Conservation (phyloP, 2,888 invertebrate genomes). For the Lobophora halterata region DNA sequence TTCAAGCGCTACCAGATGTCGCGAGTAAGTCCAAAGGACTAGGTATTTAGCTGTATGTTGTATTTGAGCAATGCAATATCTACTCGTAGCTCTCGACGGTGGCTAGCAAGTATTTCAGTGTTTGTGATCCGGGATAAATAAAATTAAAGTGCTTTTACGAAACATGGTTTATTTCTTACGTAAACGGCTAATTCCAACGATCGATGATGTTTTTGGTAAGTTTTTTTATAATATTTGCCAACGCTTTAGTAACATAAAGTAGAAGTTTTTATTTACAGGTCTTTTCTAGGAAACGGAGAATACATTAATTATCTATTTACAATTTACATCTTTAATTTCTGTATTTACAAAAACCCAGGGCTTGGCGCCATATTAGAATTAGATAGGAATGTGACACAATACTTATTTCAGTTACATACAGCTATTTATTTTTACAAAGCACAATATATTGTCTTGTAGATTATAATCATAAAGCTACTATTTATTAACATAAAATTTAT, state of each 20-base stretch:
- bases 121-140: conserved; percentile 21
- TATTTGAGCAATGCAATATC: conserved; percentile 5
- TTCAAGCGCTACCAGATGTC: neutral
- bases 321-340: too few relatives aligned
- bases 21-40: conserved; percentile 1
- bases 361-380: too few relatives aligned
- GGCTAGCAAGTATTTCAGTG: conserved; percentile 3
- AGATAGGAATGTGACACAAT: too few relatives aligned
- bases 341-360: too few relatives aligned
- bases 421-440: conserved; percentile 57
- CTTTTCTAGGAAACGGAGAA: conserved; percentile 9
- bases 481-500: too few relatives aligned
- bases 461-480: conserved; percentile 8
- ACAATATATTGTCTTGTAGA: conserved; percentile 66
- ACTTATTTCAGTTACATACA: conserved; percentile 4
- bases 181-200: conserved; percentile 66
- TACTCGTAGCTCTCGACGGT: neutral
- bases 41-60: neutral
- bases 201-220: conserved; percentile 31
- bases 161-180: conserved; percentile 66
- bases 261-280: conserved; percentile 32
- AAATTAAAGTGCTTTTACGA: conserved; percentile 38
- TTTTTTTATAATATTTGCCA: too few relatives aligned
- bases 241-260: too few relatives aligned
- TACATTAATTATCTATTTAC: too few relatives aligned